A percentile compares a stretch with the other conserved stretches of the same genome.
phyloP scores from a whole-genome alignment of 2,113 vertebrate species.

The Chiloscyllium plagiosum region DNA sequence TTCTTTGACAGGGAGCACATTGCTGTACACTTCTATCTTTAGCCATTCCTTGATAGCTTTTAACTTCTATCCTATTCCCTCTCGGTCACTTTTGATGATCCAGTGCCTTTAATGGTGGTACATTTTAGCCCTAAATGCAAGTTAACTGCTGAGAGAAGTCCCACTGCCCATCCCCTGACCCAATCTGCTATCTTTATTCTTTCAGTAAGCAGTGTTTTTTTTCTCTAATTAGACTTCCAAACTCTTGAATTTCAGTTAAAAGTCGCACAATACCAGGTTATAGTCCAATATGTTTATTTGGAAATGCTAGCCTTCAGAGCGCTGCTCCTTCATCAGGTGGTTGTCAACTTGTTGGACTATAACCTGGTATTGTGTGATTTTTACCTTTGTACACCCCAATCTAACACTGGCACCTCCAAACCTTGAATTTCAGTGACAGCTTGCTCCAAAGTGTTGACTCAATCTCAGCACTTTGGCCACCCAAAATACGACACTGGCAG shows the following conservation, averaged over 20 bases:
- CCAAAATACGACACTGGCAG: background rate
- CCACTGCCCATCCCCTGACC: background rate
- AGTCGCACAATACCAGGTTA: too few relatives aligned
- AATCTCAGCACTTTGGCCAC: background rate
- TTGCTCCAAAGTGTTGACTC: background rate
- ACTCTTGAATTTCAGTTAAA: background rate
- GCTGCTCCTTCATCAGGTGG: too few relatives aligned
- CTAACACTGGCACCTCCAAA: background rate
- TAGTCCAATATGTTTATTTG: too few relatives aligned
- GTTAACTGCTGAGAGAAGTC: background rate
- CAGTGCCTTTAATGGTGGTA: background rate
- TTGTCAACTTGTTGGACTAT: too few relatives aligned
- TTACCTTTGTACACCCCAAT: too few relatives aligned
- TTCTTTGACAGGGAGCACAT: background rate
- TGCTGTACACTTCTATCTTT: background rate
- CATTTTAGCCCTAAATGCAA: background rate
- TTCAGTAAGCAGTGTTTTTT: background rate
- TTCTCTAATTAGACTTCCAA: background rate
- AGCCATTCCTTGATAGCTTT: too few relatives aligned
- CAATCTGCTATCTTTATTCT: background rate
- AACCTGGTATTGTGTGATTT: too few relatives aligned
- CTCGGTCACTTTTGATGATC: background rate
- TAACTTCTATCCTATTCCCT: background rate
- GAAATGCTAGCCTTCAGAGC: too few relatives aligned
- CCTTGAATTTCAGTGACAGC: background rate